A percentile compares a stretch with the other conserved stretches of the same genome.
phyloP scores from a whole-genome alignment of 2,888 invertebrate genomes.

The Stenodera caucasica region DNA sequence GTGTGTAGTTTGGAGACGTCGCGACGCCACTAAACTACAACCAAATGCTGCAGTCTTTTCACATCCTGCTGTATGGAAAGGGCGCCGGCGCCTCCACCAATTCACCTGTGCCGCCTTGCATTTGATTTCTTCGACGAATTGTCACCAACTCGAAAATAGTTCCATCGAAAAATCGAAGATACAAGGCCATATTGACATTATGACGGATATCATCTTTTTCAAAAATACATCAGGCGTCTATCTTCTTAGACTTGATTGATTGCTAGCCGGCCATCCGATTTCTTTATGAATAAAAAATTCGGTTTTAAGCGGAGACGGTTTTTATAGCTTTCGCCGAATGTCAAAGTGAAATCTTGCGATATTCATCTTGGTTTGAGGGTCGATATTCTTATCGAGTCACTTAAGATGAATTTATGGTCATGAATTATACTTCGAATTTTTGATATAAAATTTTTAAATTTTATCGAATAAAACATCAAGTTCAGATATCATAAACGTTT shows the following conservation, averaged over 20 bases:
- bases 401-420: too few species aligned
- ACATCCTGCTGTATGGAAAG: conserved; percentile 14
- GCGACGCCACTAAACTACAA: conserved; percentile 33
- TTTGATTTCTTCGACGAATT: too few species aligned
- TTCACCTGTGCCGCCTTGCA: conserved; percentile 8
- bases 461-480: too few species aligned
- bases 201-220: too few species aligned
- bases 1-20: conserved; percentile 22
- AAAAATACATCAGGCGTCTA: too few species aligned
- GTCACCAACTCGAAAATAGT: too few species aligned
- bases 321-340: not conserved
- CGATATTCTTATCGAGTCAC: not conserved
- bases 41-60: conserved; percentile 13
- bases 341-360: not conserved
- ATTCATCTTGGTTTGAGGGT: not conserved
- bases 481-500: too few species aligned
- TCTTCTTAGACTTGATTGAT: not conserved
- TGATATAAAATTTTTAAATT: too few species aligned
- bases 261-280: not conserved
- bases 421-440: too few species aligned
- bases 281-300: not conserved
- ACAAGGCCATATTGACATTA: too few species aligned
- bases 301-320: not conserved
- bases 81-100: conserved; percentile 23
- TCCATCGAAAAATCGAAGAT: too few species aligned